Percentiles rank a stretch among this genome's conserved stretches.
phyloP scores from a whole-genome alignment of 2,113 vertebrate species.

The Rissa tridactyla region DNA sequence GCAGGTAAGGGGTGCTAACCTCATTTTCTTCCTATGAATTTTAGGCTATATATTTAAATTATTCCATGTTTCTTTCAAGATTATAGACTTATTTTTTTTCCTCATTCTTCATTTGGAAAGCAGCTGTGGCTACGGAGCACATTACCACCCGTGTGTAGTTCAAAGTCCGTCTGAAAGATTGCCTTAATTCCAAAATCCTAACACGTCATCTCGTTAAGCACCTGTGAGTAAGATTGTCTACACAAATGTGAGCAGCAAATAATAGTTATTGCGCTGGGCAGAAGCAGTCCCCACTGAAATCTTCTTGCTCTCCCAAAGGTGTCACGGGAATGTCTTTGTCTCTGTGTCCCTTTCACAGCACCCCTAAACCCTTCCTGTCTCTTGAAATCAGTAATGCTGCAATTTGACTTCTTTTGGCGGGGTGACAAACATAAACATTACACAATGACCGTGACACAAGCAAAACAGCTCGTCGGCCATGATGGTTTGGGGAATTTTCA shows the following conservation, averaged over 20 bases:
- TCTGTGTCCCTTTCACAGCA: neutral
- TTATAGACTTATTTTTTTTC: neutral
- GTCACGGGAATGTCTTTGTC: neutral
- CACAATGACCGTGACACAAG: neutral
- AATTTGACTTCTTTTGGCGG: neutral
- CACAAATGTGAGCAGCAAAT: neutral
- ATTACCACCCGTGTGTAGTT: neutral
- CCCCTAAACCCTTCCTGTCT: neutral
- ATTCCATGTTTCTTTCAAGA: neutral
- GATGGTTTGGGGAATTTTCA: neutral
- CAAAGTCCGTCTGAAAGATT: neutral
- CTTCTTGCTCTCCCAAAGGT: neutral
- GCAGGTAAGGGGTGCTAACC: neutral
- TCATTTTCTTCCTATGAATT: neutral
- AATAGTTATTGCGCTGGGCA: neutral
- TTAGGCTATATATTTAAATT: neutral
- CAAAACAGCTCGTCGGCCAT: neutral
- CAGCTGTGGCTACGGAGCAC: neutral
- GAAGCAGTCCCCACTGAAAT: neutral
- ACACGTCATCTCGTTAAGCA: neutral
- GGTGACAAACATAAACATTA: neutral
- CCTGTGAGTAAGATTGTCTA: neutral
- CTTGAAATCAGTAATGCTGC: neutral
- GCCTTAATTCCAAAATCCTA: neutral
- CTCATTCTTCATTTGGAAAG: neutral